Evolutionary conservation across 2,113 vertebrate genomes (phyloP).

Genomic region (Prietella phreatophila): DNA sequence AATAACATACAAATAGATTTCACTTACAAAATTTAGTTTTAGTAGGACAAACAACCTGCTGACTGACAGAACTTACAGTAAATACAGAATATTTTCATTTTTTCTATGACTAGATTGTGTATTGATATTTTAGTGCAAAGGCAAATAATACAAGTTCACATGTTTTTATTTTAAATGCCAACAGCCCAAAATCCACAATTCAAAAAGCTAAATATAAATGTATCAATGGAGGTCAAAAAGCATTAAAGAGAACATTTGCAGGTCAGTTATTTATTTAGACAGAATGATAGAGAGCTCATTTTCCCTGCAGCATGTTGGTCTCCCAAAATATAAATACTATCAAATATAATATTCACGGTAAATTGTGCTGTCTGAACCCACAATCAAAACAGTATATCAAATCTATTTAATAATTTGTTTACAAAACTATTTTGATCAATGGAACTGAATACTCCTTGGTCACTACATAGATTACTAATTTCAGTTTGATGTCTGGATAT

Average conservation of each 20-base stretch:
- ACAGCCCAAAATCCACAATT: not conserved
- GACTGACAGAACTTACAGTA: not conserved
- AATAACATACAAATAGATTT: not conserved
- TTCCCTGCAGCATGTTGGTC: not conserved
- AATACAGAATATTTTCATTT: not conserved
- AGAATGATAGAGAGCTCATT: not conserved
- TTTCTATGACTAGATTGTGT: not conserved
- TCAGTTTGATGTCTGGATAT: not conserved
- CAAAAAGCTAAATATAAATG: not conserved
- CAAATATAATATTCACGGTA: not conserved
- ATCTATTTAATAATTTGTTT: not conserved
- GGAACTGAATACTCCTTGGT: not conserved
- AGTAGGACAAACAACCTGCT: not conserved
- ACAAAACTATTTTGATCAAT: not conserved
- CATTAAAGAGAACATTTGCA: not conserved
- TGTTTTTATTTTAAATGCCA: not conserved
- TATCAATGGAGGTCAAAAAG: not conserved
- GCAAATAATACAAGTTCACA: not conserved
- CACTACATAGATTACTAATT: not conserved
- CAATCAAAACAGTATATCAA: not conserved
- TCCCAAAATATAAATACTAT: not conserved
- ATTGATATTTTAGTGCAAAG: not conserved
- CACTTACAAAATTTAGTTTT: not conserved
- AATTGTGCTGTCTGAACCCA: not conserved
- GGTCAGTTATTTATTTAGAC: not conserved